These are phyloP conservation scores for Dreissena polymorpha DNA, from an alignment of 1,140 invertebrate genomes.

Conservation along the genomic window DNA sequence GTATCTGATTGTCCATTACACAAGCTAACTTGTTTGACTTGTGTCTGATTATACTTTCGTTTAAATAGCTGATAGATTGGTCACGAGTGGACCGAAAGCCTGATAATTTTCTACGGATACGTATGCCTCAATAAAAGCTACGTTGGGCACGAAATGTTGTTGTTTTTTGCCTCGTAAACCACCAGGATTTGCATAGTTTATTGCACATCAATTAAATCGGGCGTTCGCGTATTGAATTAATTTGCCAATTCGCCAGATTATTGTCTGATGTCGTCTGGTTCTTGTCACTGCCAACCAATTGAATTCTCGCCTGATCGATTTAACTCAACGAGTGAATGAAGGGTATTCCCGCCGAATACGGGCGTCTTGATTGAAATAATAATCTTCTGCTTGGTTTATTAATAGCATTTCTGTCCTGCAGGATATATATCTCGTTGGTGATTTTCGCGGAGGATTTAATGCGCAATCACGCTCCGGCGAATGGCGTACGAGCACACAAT, in stretches of 20 bases:
- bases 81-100: too few relatives aligned
- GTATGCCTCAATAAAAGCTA: background rate
- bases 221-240: conserved; percentile 44
- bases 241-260: conserved; percentile 50
- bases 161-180: background rate
- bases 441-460: conserved; percentile 49
- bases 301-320: conserved; percentile 11
- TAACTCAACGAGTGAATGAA: background rate
- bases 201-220: conserved; percentile 38
- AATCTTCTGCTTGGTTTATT: conserved; percentile 53
- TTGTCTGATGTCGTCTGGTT: conserved; percentile 3
- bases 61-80: too few relatives aligned
- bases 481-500: conserved; percentile 25
- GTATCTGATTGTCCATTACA: too few relatives aligned
- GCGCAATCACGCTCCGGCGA: conserved; percentile 30
- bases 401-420: conserved; percentile 26
- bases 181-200: conserved; percentile 24
- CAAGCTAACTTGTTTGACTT: too few relatives aligned
- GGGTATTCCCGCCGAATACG: conserved; percentile 42
- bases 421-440: conserved; percentile 30
- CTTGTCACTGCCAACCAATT: conserved; percentile 9
- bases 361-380: conserved; percentile 51
- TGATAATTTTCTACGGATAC: background rate
- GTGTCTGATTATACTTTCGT: too few relatives aligned
- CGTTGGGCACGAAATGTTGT: conserved; percentile 34